Evolutionary conservation across 2,888 invertebrate species (phyloP).

Genomic region (Meandrusa payeni): DNA sequence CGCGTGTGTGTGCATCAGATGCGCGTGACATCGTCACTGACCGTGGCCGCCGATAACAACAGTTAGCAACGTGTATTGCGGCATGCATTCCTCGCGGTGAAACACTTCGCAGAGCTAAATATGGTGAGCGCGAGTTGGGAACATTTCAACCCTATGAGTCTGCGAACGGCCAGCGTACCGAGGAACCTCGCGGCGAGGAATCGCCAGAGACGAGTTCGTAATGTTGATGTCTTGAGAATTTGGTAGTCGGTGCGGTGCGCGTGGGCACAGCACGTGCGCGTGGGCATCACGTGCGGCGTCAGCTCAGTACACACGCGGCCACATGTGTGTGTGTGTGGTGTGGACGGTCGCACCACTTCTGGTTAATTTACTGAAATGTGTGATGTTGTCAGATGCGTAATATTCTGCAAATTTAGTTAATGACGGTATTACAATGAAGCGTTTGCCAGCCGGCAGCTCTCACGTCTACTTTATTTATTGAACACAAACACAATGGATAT

Average conservation of each 20-base stretch:
- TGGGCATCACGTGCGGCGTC: background rate
- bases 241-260: conserved; percentile 19
- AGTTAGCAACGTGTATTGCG: too few relatives aligned
- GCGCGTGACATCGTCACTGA: too few relatives aligned
- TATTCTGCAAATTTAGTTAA: too few relatives aligned
- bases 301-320: too few relatives aligned
- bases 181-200: background rate
- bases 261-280: conserved; percentile 32
- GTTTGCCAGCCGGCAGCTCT: too few relatives aligned
- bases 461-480: too few relatives aligned
- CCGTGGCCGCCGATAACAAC: too few relatives aligned
- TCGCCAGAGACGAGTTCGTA: conserved; percentile 4
- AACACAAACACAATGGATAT: too few relatives aligned
- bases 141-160: background rate
- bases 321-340: conserved; percentile 2
- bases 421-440: too few relatives aligned
- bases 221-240: background rate
- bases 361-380: too few relatives aligned
- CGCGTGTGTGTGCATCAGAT: too few relatives aligned
- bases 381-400: too few relatives aligned
- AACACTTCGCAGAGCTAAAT: conserved; percentile 42
- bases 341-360: conserved; percentile 1
- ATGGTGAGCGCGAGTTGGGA: conserved; percentile 43
- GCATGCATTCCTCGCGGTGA: conserved; percentile 8
- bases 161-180: background rate